Evolutionary conservation across 1,140 invertebrate species (phyloP).

Genomic region (Scaptomyza montana): DNA sequence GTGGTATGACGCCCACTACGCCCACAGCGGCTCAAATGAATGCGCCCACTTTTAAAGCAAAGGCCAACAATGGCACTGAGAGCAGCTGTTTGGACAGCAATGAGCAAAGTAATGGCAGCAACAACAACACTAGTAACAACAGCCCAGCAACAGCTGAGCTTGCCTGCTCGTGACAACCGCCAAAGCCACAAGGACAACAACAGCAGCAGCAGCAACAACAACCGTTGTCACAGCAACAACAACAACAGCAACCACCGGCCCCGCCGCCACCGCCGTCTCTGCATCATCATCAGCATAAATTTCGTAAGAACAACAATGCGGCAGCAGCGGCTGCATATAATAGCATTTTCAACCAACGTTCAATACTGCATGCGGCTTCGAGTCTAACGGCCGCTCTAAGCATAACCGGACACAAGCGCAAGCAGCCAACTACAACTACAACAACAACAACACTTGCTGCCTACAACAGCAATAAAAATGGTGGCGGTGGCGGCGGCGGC

Average conservation of each 20-base stretch:
- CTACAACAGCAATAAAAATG: slow-evolving; percentile 45
- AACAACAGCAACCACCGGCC: slow-evolving; percentile 45
- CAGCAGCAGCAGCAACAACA: slow-evolving; percentile 38
- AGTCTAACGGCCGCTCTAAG: slow-evolving; percentile 73
- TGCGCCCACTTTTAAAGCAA: slow-evolving; percentile 65
- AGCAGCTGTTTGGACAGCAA: slow-evolving; percentile 18
- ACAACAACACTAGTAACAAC: slow-evolving; percentile 44
- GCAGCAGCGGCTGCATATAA: slow-evolving; percentile 80
- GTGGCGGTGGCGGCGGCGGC: background rate
- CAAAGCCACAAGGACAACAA: slow-evolving; percentile 51
- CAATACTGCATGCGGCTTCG: slow-evolving; percentile 65
- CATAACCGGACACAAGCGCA: slow-evolving; percentile 72
- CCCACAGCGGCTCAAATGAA: slow-evolving; percentile 73
- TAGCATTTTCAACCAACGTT: slow-evolving; percentile 82
- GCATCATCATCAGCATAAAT: slow-evolving; percentile 73
- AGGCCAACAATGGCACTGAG: slow-evolving; percentile 61
- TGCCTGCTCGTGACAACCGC: slow-evolving; percentile 83
- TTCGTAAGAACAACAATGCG: slow-evolving; percentile 82
- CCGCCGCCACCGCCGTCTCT: slow-evolving; percentile 48
- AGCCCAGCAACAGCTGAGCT: slow-evolving; percentile 70
- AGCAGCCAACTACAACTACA: slow-evolving; percentile 45
- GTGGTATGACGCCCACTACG: slow-evolving; percentile 66
- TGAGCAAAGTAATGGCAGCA: slow-evolving; percentile 56
- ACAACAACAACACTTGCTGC: slow-evolving; percentile 32
- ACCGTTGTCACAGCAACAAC: slow-evolving; percentile 42